Conservation (phyloP, 2,888 invertebrate genomes). For the Philereme vetulata region DNA sequence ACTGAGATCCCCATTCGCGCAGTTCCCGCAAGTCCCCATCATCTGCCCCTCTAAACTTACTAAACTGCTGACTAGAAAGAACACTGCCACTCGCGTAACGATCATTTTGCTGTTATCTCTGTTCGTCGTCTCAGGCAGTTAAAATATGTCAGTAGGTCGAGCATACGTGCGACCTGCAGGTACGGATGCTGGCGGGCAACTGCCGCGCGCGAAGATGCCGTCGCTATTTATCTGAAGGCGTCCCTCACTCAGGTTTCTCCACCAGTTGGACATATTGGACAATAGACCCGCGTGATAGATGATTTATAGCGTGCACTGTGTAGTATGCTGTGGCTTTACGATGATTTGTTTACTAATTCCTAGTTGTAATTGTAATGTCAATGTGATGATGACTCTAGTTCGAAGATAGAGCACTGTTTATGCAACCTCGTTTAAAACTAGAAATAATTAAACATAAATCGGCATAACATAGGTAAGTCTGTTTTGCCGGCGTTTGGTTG, state of each 20-base stretch:
- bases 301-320: not conserved
- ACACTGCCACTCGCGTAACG: slow-evolving; percentile 59
- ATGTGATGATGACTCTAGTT: not conserved
- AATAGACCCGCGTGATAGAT: slow-evolving; percentile 50
- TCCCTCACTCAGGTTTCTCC: slow-evolving; percentile 14
- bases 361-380: slow-evolving; percentile 1
- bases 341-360: slow-evolving; percentile 18
- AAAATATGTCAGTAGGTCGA: slow-evolving; percentile 65
- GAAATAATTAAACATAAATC: too few species aligned
- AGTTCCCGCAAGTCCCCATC: slow-evolving; percentile 68
- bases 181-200: slow-evolving; percentile 53
- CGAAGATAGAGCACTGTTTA: too few species aligned
- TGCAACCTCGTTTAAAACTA: too few species aligned
- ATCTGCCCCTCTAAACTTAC: slow-evolving; percentile 60
- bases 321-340: slow-evolving; percentile 15
- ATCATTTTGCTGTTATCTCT: slow-evolving; percentile 44
- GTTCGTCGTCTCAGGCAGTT: slow-evolving; percentile 64
- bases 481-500: too few species aligned
- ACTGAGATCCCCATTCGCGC: slow-evolving; percentile 73
- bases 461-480: too few species aligned
- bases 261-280: slow-evolving; percentile 39
- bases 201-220: slow-evolving; percentile 37
- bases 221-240: slow-evolving; percentile 21
- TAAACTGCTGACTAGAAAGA: slow-evolving; percentile 63
- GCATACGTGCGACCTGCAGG: slow-evolving; percentile 67